These are phyloP conservation scores for Amphiduros pacificus DNA, from an alignment of 2,888 invertebrate genomes.

Conservation along the genomic window DNA sequence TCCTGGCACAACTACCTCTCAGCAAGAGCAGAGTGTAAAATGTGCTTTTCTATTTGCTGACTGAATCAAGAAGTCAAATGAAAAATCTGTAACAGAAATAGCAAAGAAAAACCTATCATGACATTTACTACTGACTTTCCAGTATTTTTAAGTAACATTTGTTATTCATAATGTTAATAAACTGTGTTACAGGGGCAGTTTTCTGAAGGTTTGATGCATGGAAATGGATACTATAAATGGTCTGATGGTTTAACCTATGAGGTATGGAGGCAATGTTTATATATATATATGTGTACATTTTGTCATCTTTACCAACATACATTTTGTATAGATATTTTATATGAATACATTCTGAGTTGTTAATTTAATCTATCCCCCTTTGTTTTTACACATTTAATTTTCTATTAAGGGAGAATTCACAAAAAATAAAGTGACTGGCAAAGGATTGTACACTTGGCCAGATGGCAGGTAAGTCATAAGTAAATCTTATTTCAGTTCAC, in stretches of 20 bases:
- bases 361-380: not conserved
- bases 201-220: slow-evolving; percentile 59
- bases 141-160: no score
- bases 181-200: slow-evolving; percentile 55
- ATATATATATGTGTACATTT: not conserved
- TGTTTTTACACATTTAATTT: not conserved
- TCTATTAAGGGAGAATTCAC: slow-evolving; percentile 54
- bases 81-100: no score
- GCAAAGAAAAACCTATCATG: no score
- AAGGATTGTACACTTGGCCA: slow-evolving; percentile 55
- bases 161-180: no score
- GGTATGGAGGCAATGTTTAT: slow-evolving; percentile 37
- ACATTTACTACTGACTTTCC: no score
- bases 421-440: slow-evolving; percentile 56
- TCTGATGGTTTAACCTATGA: slow-evolving; percentile 55
- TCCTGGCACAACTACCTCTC: no score
- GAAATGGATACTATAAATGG: slow-evolving; percentile 58
- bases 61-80: no score
- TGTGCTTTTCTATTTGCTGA: no score
- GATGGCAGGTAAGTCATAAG: slow-evolving; percentile 41
- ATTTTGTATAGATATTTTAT: not conserved
- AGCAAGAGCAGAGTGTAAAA: no score
- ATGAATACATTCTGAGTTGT: not conserved
- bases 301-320: not conserved
- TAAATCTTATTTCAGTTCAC: not conserved